Evolutionary conservation across 1,140 invertebrate species (phyloP), one percentile per base, ranked within the genome.

Genomic region (Cotesia glomerata): DNA sequence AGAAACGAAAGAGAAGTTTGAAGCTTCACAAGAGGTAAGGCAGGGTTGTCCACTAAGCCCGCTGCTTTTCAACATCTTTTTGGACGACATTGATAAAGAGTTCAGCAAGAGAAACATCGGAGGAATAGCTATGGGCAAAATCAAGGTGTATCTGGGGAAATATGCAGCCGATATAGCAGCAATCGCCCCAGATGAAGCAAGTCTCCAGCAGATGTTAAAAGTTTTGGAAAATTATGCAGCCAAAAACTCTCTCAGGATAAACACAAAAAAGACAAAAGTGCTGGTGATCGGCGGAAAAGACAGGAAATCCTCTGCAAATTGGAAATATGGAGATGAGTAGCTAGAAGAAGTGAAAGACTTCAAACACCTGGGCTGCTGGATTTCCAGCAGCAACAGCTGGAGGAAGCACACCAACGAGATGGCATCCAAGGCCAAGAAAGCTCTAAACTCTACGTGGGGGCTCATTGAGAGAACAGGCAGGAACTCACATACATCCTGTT

Each of bases 391-490:
- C 1, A 67, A 67, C 18, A 32, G 2, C 9, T 16, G n/a, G 7
- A 52, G 8, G 35, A 45, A 8, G 14, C 64, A 67, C 13, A 45
- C 9, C 8, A 34, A 9, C 8, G 26, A 67, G 9, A 51, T 67
- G 64, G 45, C 4, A 61, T 3, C 45, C 69, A 14, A 51, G 59
- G 49, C 69, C 49, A 39, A 74, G 62, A 72, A 65, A 74, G 56
- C 36, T 54, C 32, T 51, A 59, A 62, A 51, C 58, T 16, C 71
- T 56, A 71, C 72, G 1, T 73, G 66, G 65, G 66, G 45, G 16
- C 18, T 62, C 0, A 39, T 18, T 7, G 52, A 56, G 26, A 62
- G 59, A 11, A 59, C 58, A 4, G 61, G 14, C 5, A 56, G 61
- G 64, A 13, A 49, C 3, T 18, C n/a, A 4, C 14, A n/a, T n/a